phyloP scores from a whole-genome alignment of 2,797 vertebrate species.

The Anolis apletophallus region DNA sequence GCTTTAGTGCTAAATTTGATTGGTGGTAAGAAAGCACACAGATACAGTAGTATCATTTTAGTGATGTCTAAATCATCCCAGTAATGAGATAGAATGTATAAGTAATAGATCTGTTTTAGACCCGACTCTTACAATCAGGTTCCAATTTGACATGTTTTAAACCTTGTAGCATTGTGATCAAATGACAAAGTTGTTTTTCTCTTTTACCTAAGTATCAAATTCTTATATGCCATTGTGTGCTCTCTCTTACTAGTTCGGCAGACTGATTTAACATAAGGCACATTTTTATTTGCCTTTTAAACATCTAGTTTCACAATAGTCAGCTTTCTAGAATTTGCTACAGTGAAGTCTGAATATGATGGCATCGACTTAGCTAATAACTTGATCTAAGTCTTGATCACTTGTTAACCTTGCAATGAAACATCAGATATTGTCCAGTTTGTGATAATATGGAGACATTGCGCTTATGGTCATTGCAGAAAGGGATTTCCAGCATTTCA shows the following conservation, averaged over 20 bases:
- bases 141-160: neutral
- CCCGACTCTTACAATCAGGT: neutral
- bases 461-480: no score
- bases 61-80: neutral
- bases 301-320: no score
- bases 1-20: neutral
- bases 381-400: neutral
- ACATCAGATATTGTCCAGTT: neutral
- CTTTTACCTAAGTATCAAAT: neutral
- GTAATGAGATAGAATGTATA: neutral
- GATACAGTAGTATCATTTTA: neutral
- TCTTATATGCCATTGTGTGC: accelerated
- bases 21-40: neutral
- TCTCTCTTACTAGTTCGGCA: neutral
- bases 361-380: neutral
- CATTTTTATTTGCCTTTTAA: no score
- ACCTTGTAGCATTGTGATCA: neutral
- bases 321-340: neutral
- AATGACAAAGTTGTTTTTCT: neutral
- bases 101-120: neutral
- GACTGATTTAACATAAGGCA: no score
- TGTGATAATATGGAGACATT: neutral
- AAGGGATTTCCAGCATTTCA: no score
- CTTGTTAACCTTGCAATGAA: neutral
- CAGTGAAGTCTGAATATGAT: neutral